Base-by-base conservation (phyloP, 2,113 vertebrate species). In the Carlito syrichta region DNA sequence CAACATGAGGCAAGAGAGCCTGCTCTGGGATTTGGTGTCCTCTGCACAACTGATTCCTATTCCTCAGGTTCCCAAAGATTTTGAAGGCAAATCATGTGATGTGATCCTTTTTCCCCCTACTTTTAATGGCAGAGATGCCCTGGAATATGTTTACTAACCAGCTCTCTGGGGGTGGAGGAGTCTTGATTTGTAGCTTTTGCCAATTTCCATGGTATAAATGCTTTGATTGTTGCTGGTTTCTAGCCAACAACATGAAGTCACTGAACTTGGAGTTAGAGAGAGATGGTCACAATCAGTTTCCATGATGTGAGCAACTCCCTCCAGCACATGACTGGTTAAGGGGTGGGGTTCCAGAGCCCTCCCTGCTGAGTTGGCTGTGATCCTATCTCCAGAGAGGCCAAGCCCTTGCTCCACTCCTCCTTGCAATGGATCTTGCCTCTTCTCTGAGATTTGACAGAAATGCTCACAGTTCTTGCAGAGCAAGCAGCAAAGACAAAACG, bases 271-370 rank as follows among this genome's bases (percentile, higher is more conserved):
- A 32, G 50, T 71, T 19, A 6, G 71, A 63, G 35, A 78, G 60
- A 92, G 35, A 43, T 6, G 4, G 23, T 1, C 38, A 17, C 8
- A 27, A 6, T 30, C 10, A 9, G 40, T 10, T 68, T 14, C 81
- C 30, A 0, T 1, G 32, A n/a, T 5, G 1, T 23, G 52, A 32
- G 5, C 4, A 7, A 7, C n/a, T 56, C 79, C 9, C n/a, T 56
- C 79, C 9, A 13, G 23, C 2, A 3, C 35, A 9, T 10, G 0
- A 3, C 27, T 16, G 22, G n/a, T 22, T 43, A 32, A 56, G 69
- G 50, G 16, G 48, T n/a, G 38, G 40, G 23, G 30, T 27, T 19
- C 43, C 52, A 30, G 12, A 25, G 4, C 5, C 6, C 1, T 4
- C 56, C 22, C 11, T 25, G 22, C 23, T 23, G 54, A 9, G 32